Evolutionary conservation across 1,140 invertebrate genomes (phyloP).

Genomic region (Asbolus verrucosus): DNA sequence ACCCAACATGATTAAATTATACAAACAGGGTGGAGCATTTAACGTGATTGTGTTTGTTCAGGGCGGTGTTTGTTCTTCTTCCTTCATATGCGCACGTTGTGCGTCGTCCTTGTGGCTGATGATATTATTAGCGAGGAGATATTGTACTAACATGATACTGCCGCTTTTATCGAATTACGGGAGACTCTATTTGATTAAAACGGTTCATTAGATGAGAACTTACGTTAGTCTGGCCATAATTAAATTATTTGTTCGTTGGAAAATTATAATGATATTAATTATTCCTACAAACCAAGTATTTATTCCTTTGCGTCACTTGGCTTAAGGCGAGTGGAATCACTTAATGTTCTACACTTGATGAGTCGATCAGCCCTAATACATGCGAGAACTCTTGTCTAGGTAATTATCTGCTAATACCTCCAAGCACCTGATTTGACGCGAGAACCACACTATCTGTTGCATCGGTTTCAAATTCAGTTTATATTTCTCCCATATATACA

Average conservation of each 20-base stretch:
- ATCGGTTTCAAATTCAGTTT: too few species aligned
- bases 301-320: not conserved
- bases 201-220: slow-evolving; percentile 21
- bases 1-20: slow-evolving; percentile 22
- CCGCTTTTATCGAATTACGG: slow-evolving; percentile 28
- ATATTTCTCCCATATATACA: too few species aligned
- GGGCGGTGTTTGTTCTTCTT: slow-evolving; percentile 33
- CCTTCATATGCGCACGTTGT: slow-evolving; percentile 19
- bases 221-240: slow-evolving; percentile 4
- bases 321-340: too few species aligned
- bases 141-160: slow-evolving; percentile 30
- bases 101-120: slow-evolving; percentile 18
- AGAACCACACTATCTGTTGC: too few species aligned
- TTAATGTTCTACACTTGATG: too few species aligned
- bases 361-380: too few species aligned
- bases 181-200: slow-evolving; percentile 36
- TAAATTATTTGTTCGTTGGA: not conserved
- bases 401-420: too few species aligned
- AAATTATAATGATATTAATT: slow-evolving; percentile 27
- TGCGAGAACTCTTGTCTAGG: too few species aligned
- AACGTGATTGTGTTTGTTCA: slow-evolving; percentile 34
- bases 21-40: slow-evolving; percentile 23
- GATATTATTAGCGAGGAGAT: slow-evolving; percentile 34
- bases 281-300: slow-evolving; percentile 1
- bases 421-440: too few species aligned